Conservation (phyloP, 2,797 vertebrate genomes). For the Labroides dimidiatus region DNA sequence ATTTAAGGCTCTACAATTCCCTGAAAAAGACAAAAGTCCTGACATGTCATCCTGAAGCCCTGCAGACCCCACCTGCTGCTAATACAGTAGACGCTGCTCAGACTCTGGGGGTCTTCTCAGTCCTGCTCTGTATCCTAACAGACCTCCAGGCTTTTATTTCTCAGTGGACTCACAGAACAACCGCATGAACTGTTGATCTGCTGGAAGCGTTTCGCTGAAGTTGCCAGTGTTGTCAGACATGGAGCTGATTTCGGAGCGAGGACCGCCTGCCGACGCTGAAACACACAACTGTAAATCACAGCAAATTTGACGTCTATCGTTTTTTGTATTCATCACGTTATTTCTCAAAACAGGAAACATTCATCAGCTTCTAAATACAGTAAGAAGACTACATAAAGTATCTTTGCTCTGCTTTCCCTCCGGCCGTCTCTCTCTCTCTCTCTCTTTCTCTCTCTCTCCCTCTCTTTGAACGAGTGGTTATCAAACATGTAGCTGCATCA, state of each 20-base stretch:
- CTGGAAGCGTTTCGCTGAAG: conserved; percentile 52
- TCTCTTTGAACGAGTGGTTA: conserved; percentile 69
- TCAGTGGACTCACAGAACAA: conserved; percentile 64
- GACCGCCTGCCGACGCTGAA: conserved; percentile 31
- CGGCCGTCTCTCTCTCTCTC: conserved; percentile 7
- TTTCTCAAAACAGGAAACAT: conserved; percentile 50
- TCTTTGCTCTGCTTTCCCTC: conserved; percentile 36
- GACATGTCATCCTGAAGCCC: conserved; percentile 32
- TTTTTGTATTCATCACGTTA: conserved; percentile 41
- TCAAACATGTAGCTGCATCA: conserved; percentile 59
- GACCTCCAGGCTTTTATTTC: conserved; percentile 41
- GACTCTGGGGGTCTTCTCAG: conserved; percentile 42
- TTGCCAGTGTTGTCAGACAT: conserved; percentile 74
- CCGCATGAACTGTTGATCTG: conserved; percentile 45
- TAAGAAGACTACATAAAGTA: conserved; percentile 53
- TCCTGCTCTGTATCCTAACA: conserved; percentile 32
- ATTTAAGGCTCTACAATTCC: conserved; percentile 73
- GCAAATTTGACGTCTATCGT: conserved; percentile 24
- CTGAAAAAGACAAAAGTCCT: conserved; percentile 72
- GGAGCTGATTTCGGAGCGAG: conserved; percentile 52
- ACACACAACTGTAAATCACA: conserved; percentile 53
- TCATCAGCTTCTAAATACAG: conserved; percentile 68
- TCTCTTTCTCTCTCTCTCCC: conserved; percentile 6
- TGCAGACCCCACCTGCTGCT: conserved; percentile 47
- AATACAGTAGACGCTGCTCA: conserved; percentile 73